These are phyloP conservation scores for Strix uralensis DNA, from an alignment of 2,113 vertebrate genomes.

Conservation along the genomic window DNA sequence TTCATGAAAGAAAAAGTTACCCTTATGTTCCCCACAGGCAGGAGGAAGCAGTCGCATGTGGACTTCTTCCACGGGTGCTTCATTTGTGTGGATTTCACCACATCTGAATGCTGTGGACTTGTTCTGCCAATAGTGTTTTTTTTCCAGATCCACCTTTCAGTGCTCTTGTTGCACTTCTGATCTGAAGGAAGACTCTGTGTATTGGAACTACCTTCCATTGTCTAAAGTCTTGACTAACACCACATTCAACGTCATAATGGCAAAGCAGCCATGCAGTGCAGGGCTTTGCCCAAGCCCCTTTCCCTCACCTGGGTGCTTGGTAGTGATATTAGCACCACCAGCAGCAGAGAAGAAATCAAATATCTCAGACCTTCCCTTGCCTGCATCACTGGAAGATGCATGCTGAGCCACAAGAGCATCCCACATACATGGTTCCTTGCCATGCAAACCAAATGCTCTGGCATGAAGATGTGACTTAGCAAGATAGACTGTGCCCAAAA, in stretches of 20 bases:
- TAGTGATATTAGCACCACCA: background rate
- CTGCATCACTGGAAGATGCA: background rate
- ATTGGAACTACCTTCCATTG: background rate
- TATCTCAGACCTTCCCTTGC: background rate
- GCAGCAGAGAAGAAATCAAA: background rate
- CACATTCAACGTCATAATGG: no score
- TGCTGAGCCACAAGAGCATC: background rate
- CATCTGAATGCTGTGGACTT: background rate
- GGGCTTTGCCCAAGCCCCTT: background rate
- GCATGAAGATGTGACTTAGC: background rate
- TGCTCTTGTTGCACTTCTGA: background rate
- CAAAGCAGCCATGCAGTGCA: background rate
- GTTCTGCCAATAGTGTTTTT: no score
- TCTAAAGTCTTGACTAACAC: background rate
- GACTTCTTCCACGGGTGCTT: background rate
- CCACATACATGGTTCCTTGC: fast-evolving
- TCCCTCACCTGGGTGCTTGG: background rate
- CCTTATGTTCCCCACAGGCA: background rate
- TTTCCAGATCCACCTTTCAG: background rate
- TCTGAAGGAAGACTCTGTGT: background rate
- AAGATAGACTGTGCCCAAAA: background rate
- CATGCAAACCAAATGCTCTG: background rate
- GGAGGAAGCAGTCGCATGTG: background rate
- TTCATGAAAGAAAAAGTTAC: background rate
- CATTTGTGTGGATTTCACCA: background rate